Base-by-base conservation (phyloP, 2,888 invertebrate genomes). In the Exocentrus adspersus region DNA sequence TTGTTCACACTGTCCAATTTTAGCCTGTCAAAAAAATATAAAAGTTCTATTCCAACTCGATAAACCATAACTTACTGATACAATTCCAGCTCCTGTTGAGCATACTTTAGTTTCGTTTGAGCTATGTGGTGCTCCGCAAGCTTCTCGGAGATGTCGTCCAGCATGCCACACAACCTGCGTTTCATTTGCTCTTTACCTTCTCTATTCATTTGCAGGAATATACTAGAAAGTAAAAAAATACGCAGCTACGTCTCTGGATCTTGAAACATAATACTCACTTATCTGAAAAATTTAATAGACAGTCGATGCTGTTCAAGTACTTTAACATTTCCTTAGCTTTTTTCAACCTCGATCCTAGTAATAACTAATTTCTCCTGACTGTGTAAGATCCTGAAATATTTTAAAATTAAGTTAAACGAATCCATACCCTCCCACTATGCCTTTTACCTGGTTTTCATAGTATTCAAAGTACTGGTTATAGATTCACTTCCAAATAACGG, bases 361-460 rank as follows among this genome's bases (percentile, higher is more conserved):
- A 83, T 82, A 80, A 86, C 84, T 85, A 85, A 86, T 83, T 85
- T 84, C 81, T 77, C 81, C 78, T 84, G 84, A 85, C 86, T 86
- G 84, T 85, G 85, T 83, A 85, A 84, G 82, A 85, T 81, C 81
- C 86, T 86, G 83, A 82, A 84, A 86, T 12, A 12, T 5, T 82
- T 82, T 41, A 21, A 43, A 58, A 51, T 21, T 41, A 41, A 46
- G 32, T 3, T 16, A 62, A 20, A 7, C 3, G 54, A 42, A 30
- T 50, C 17, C 19, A 53, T 21, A 28, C 19, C 42, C 45, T n/a
- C 12, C 9, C 21, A 37, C 14, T n/a, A 50, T n/a, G n/a, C n/a
- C n/a, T n/a, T 19, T 58, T 64, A 72, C 72, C 71, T 68, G 42
- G 65, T 64, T 43, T 57, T 68, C 58, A 67, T 68, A 16, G 46